Evolutionary conservation across 2,113 vertebrate genomes (phyloP), one percentile per base, ranked within the genome.

Genomic region (Struthidea cinerea): DNA sequence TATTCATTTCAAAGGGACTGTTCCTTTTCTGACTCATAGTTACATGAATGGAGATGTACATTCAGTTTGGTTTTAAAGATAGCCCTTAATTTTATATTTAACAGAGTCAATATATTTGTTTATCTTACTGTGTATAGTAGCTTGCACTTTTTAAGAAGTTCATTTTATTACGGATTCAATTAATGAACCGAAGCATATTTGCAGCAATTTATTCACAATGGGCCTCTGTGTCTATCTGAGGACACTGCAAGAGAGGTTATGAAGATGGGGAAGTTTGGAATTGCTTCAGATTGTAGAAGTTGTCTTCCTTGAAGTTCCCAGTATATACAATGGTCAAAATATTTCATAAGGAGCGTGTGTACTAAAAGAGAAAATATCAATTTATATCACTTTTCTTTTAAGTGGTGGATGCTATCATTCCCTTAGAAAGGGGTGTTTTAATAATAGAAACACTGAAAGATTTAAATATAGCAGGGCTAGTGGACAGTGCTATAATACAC

Each of bases 181-280:
- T 95, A 95, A 87, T 87, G 84, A 91, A 74, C 75, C 85, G 75
- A 92, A 86, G 79, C 71, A 70, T 86, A 80, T 86, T 77, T 90
- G 39, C 59, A 93, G 47, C 86, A 86, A 90, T 90, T 78, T 93
- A 60, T 96, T 91, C 88, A 85, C 56, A 74, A 33, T n/a, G 26
- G 10, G 14, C 37, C 42, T 91, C 35, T 85, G 12, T 57, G 12
- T 52, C 24, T 90, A 52, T 86, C 84, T 81, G 49, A 88, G 68
- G 41, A 89, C 76, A 93, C n/a, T 88, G 59, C 60, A 90, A 64
- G 68, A 78, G 46, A 90, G 20, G 47, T 57, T 74, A 90, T 79
- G 90, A 94, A 96, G 46, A 73, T 20, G 35, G 8, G 10, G 33
- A 84, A 81, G 46, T 70, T 55, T 70, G 27, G 41, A 94, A 92